Percentiles rank a stretch among this genome's conserved stretches.
Conservation (phyloP, 2,888 invertebrate species). For the Drosophila neonasuta region DNA sequence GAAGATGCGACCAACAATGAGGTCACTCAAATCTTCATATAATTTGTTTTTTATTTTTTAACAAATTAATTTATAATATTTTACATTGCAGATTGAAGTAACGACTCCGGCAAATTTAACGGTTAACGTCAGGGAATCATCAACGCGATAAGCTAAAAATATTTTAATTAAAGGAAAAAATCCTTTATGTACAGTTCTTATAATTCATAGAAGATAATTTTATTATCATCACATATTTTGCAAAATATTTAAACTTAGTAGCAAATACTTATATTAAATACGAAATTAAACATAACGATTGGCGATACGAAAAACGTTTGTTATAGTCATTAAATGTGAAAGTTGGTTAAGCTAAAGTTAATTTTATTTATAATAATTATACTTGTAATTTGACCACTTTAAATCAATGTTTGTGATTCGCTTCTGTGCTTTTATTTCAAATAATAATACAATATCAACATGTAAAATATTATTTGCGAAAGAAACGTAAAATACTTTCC, state of each 20-base stretch:
- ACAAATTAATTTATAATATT: neutral
- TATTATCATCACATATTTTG: conserved; percentile 19
- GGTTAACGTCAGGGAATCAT: conserved; percentile 2
- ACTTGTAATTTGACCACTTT: conserved; percentile 8
- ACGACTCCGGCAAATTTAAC: conserved; percentile 11
- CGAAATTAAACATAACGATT: conserved; percentile 11
- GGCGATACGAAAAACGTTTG: conserved; percentile 19
- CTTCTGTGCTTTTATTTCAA: conserved; percentile 22
- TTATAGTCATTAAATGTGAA: conserved; percentile 32
- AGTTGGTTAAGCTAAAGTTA: conserved; percentile 20
- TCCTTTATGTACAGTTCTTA: conserved; percentile 21
- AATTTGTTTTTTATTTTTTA: neutral
- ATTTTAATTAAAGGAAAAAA: conserved; percentile 1
- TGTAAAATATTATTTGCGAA: neutral
- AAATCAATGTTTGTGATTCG: conserved; percentile 21
- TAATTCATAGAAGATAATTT: conserved; percentile 15
- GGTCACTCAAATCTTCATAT: neutral
- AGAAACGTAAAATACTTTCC: conserved; percentile 1
- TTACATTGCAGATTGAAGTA: conserved; percentile 6
- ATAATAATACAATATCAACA: conserved; percentile 7
- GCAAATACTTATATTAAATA: conserved; percentile 13
- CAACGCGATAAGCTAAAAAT: conserved; percentile 7
- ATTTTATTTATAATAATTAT: conserved; percentile 20
- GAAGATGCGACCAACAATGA: conserved; percentile 6
- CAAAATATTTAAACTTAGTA: conserved; percentile 16